These are phyloP conservation scores for Sphaerophoria rueppellii DNA, from an alignment of 2,888 invertebrate genomes.

Conservation along the genomic window DNA sequence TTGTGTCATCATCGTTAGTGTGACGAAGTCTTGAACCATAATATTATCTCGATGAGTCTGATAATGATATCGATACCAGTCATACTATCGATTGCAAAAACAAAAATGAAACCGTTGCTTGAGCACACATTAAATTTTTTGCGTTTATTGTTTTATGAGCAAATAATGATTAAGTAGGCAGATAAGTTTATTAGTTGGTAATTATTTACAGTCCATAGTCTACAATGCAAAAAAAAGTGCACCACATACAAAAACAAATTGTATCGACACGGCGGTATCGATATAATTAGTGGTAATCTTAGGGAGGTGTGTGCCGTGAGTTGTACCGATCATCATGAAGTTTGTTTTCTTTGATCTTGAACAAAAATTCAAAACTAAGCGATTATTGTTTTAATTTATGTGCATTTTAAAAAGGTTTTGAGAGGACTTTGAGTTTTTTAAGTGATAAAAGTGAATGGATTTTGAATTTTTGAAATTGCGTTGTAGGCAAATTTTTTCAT, in stretches of 20 bases:
- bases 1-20: conserved; percentile 6
- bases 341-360: no score
- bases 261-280: not conserved
- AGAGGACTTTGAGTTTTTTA: conserved; percentile 12
- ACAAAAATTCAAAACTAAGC: not conserved
- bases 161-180: conserved; percentile 1
- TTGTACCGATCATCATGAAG: not conserved
- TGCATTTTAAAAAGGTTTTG: conserved; percentile 25
- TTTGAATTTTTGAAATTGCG: not conserved
- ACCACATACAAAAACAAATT: not conserved
- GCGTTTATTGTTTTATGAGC: not conserved
- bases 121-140: conserved; percentile 16
- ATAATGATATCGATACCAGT: not conserved
- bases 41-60: not conserved
- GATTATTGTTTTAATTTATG: conserved; percentile 14
- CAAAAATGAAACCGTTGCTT: conserved; percentile 4
- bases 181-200: not conserved
- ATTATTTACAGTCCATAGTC: conserved; percentile 1
- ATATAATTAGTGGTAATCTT: conserved; percentile 8
- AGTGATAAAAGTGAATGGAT: conserved; percentile 3
- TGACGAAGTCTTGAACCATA: conserved; percentile 6
- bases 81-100: not conserved
- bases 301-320: conserved; percentile 1
- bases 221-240: conserved; percentile 9
- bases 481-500: not conserved